Conservation (phyloP, 2,113 vertebrate genomes). For the Caranx melampygus region DNA sequence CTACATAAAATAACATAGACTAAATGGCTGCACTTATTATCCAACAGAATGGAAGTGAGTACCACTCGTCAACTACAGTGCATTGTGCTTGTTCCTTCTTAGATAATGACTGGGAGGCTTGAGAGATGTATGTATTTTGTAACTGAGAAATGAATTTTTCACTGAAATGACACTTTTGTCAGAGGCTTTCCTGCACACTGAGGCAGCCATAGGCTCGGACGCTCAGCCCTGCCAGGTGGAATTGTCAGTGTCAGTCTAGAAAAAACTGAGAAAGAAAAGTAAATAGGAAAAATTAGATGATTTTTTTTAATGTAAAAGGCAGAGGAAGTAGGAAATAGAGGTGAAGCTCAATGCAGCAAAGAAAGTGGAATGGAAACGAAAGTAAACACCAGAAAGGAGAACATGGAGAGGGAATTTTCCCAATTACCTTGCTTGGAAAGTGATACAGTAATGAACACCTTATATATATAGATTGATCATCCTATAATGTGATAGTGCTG, state of each 20-base stretch:
- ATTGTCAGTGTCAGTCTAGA: slow-evolving; percentile 24
- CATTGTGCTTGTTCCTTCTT: slow-evolving; percentile 34
- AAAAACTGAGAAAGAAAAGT: neutral
- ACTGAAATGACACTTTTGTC: slow-evolving; percentile 22
- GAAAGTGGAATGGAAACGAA: neutral
- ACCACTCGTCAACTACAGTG: neutral
- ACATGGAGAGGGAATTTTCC: too few relatives aligned
- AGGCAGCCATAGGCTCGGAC: slow-evolving; percentile 2
- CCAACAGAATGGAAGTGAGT: slow-evolving; percentile 3
- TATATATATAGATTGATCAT: too few relatives aligned
- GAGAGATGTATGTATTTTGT: slow-evolving; percentile 38
- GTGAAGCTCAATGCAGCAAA: slow-evolving; percentile 11
- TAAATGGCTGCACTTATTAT: slow-evolving; percentile 14
- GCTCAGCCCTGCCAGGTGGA: neutral
- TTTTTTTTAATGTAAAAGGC: neutral
- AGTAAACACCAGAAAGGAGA: too few relatives aligned
- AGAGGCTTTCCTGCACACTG: slow-evolving; percentile 12
- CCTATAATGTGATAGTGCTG: too few relatives aligned
- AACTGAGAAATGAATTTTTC: slow-evolving; percentile 23
- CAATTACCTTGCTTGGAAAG: too few relatives aligned
- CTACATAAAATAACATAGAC: slow-evolving; percentile 10
- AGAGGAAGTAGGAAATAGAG: neutral
- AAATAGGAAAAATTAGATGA: neutral
- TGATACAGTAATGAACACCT: too few relatives aligned
- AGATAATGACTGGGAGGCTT: slow-evolving; percentile 34